A percentile compares a stretch with the other conserved stretches of the same genome.
Conservation (phyloP, 2,113 vertebrate genomes). For the Plecotus auritus region DNA sequence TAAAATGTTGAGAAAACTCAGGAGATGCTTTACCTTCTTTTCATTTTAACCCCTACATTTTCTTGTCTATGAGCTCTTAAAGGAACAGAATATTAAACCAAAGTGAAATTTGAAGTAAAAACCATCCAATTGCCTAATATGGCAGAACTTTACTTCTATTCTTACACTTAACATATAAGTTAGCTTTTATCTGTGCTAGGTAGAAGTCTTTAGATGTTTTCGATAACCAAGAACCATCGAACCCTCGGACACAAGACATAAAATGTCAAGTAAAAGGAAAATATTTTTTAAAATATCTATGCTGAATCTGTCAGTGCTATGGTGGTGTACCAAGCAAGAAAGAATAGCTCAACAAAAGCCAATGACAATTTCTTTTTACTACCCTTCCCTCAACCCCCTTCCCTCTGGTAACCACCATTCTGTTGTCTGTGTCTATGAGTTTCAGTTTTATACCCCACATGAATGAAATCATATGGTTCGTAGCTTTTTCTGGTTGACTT, state of each 20-base stretch:
- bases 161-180: background rate
- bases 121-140: background rate
- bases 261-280: background rate
- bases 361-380: background rate
- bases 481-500: background rate
- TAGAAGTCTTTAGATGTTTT: background rate
- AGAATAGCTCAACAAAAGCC: background rate
- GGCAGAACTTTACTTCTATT: background rate
- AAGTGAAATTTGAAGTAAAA: background rate
- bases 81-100: background rate
- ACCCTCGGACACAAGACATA: background rate
- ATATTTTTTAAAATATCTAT: background rate
- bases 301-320: background rate
- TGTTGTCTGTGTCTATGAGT: background rate
- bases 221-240: background rate
- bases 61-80: background rate
- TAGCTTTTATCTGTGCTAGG: background rate
- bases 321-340: background rate
- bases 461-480: background rate
- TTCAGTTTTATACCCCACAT: background rate
- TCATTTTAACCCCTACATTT: background rate
- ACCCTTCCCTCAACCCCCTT: background rate
- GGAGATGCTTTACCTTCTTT: background rate
- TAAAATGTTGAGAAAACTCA: background rate
- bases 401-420: background rate